Conservation (phyloP, 2,888 invertebrate genomes). For the Anoplius nigerrimus region DNA sequence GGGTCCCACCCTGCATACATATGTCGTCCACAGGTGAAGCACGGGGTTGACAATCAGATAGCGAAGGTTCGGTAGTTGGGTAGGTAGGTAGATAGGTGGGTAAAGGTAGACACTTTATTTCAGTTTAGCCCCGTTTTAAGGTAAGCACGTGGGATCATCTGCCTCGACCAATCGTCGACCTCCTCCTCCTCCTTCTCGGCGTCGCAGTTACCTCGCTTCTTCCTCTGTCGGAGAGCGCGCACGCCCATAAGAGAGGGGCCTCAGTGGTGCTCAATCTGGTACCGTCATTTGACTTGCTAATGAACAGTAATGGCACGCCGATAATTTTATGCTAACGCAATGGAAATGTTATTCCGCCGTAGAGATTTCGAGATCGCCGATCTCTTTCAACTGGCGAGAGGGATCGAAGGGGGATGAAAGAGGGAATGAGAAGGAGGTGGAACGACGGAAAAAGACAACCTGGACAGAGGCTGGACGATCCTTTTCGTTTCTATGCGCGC, state of each 20-base stretch:
- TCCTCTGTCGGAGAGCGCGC: conserved; percentile 1
- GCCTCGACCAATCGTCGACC: conserved; percentile 4
- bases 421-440: conserved; percentile 15
- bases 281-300: conserved; percentile 68
- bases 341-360: conserved; percentile 64
- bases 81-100: no score
- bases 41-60: conserved; percentile 59
- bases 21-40: conserved; percentile 68
- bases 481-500: conserved; percentile 11
- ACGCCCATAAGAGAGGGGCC: not conserved
- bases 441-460: conserved; percentile 10
- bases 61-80: conserved; percentile 40
- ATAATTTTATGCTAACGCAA: conserved; percentile 71
- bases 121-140: conserved; percentile 53
- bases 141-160: conserved; percentile 30
- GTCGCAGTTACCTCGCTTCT: conserved; percentile 9
- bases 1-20: conserved; percentile 56
- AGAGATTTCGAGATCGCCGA: conserved; percentile 66
- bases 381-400: conserved; percentile 38
- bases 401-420: conserved; percentile 14
- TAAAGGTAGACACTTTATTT: conserved; percentile 50
- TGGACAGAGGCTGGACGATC: not conserved
- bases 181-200: not conserved
- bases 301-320: conserved; percentile 55
- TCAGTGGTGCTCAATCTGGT: conserved; percentile 56